phyloP scores from a whole-genome alignment of 1,140 invertebrate genomes.

The Drosophila willistoni region DNA sequence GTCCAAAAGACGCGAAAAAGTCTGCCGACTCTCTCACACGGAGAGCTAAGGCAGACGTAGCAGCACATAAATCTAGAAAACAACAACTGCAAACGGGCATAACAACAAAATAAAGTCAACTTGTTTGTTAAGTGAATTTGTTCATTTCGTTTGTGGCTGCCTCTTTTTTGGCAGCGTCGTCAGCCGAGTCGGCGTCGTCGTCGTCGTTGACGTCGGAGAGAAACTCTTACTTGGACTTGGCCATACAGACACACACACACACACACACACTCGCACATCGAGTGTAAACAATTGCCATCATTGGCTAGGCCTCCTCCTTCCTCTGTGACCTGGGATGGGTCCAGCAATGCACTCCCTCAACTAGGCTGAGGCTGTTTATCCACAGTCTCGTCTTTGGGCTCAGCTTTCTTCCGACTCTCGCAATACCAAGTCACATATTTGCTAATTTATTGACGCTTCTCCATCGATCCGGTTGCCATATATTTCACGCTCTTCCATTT shows the following conservation, averaged over 20 bases:
- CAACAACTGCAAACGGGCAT: constrained; percentile 31
- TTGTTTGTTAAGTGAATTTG: constrained; percentile 80
- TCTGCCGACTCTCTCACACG: constrained; percentile 38
- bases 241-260: constrained; percentile 13
- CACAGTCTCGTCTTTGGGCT: constrained; percentile 29
- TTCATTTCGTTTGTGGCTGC: constrained; percentile 49
- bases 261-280: constrained; percentile 16
- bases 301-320: constrained; percentile 43
- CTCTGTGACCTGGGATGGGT: constrained; percentile 20
- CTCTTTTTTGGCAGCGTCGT: constrained; percentile 63
- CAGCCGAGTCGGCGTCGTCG: constrained; percentile 18
- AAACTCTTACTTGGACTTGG: constrained; percentile 67
- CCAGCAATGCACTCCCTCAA: constrained; percentile 52
- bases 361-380: constrained; percentile 49
- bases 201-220: constrained; percentile 47
- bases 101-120: constrained; percentile 72
- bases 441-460: constrained; percentile 76
- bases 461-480: constrained; percentile 64
- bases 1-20: constrained; percentile 47
- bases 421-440: constrained; percentile 62
- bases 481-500: constrained; percentile 60
- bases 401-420: constrained; percentile 70
- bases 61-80: constrained; percentile 65
- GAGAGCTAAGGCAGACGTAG: constrained; percentile 15
- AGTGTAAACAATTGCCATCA: constrained; percentile 72